phyloP scores from a whole-genome alignment of 2,797 vertebrate species.

The Oreochromis grahami region DNA sequence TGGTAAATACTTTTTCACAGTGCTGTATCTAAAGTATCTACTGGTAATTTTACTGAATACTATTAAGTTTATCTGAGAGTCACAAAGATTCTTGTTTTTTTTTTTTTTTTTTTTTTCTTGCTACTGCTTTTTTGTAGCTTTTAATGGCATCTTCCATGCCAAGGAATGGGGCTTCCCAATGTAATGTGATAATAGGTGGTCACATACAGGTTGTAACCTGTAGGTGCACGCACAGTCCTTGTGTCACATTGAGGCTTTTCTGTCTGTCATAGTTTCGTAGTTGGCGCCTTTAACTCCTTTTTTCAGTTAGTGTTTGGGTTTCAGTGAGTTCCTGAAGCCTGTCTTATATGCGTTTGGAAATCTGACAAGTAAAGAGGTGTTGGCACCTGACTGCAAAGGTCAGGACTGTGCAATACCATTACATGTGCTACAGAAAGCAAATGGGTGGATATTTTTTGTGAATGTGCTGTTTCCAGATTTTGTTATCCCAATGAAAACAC shows the following conservation, averaged over 20 bases:
- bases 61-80: not conserved
- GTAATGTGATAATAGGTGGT: not conserved
- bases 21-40: not conserved
- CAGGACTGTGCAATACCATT: not conserved
- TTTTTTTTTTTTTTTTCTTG: rapidly evolving
- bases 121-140: not conserved
- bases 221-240: not conserved
- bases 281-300: rapidly evolving
- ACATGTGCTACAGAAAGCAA: not conserved
- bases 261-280: not conserved
- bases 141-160: not conserved
- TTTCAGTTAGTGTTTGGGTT: not conserved
- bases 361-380: rapidly evolving
- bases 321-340: not conserved
- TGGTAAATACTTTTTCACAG: not conserved
- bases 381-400: not conserved
- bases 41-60: not conserved
- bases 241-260: not conserved
- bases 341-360: not conserved
- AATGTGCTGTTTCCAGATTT: not conserved
- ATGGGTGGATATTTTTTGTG: not conserved
- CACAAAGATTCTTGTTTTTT: rapidly evolving
- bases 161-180: not conserved
- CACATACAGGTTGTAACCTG: not conserved
- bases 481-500: not conserved